Conservation (phyloP, 2,888 invertebrate genomes). For the Liposcelis brunnea region DNA sequence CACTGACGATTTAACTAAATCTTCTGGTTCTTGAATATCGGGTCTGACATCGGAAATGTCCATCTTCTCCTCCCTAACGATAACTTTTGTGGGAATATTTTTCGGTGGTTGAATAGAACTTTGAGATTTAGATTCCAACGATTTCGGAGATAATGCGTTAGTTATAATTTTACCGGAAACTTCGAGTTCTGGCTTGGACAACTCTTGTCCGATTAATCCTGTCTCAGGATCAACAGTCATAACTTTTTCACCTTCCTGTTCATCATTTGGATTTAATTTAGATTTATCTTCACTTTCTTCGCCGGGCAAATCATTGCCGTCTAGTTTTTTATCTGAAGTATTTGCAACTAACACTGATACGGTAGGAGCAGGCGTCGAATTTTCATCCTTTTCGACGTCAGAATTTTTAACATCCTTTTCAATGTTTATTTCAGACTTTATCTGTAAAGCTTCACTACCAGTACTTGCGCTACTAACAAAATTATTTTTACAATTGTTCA, state of each 20-base stretch:
- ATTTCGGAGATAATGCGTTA: too few species aligned
- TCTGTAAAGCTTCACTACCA: not conserved
- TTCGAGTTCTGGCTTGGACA: not conserved
- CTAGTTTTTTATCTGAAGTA: not conserved
- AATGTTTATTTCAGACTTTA: not conserved
- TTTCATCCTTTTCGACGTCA: not conserved
- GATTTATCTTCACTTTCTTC: not conserved
- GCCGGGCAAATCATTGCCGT: too few species aligned
- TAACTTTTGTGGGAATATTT: conserved; percentile 5
- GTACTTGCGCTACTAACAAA: too few species aligned
- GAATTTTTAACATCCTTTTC: not conserved
- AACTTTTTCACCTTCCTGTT: not conserved
- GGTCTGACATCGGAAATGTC: too few species aligned
- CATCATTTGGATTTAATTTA: too few species aligned
- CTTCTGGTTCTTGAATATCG: too few species aligned
- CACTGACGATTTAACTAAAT: too few species aligned
- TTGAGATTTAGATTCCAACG: too few species aligned
- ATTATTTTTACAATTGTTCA: too few species aligned
- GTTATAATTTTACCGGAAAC: too few species aligned
- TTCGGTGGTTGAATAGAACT: not conserved
- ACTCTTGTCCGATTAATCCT: not conserved
- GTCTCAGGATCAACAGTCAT: conserved; percentile 6
- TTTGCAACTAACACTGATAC: not conserved
- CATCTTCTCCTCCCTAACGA: conserved; percentile 16
- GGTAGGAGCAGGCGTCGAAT: not conserved